Base-by-base conservation (phyloP, 2,888 invertebrate species). In the Morpho deidamia region DNA sequence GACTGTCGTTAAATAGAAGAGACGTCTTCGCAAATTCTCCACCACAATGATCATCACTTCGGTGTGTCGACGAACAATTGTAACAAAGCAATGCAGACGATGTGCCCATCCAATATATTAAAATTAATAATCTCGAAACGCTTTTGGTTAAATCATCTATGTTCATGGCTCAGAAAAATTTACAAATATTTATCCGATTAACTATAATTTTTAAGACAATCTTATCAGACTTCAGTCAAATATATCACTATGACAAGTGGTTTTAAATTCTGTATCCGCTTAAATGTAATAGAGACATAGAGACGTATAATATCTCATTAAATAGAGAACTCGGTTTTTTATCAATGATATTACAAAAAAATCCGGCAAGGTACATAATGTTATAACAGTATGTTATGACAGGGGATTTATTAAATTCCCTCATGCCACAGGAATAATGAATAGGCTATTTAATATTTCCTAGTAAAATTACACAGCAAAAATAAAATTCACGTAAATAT, bases 51-150 rank as follows among this genome's bases (percentile, higher is more conserved):
- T 55, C 66, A 66, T 67, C 68, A n/a, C 72, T 71, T 1, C 58
- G 63, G 42, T 81, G 74, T 4, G 78, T 78, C 3, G 79, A 66
- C 0, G 87, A 80, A 63, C 88, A 89, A 60, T 86, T 87, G 62
- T 72, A 87, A 61, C 88, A 89, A 8, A 75, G 46, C 44, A 85
- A 53, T 1, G 68, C 69, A 49, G 61, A 56, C 10, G 67, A 43
- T 39, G 48, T 52, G 46, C 45, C 40, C 50, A 59, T 44, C 44
- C 53, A 56, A 43, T 23, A 53, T 46, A 59, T 42, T n/a, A 59
- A 14, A 39, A 54, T 32, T 32, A 57, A 23, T 7, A 54, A 14
- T 49, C 11, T 50, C 8, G n/a, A 43, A 11, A 47, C 34, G 9
- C 42, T 47, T 44, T 38, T n/a, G 33, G 35, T 7, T 11, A 9